Conservation (phyloP, 2,888 invertebrate species). For the Serripes groenlandicus region DNA sequence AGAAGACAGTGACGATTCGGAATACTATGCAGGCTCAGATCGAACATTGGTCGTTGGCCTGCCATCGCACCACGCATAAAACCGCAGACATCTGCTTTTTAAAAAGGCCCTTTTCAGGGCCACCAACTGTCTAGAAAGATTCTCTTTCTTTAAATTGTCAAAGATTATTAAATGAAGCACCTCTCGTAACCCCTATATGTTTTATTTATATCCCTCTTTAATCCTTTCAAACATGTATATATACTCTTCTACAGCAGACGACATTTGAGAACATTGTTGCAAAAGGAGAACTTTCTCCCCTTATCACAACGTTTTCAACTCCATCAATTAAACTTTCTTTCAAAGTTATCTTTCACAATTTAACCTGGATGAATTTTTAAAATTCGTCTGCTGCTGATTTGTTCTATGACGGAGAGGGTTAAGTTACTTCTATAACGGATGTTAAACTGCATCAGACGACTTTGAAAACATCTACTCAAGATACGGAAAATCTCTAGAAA, state of each 20-base stretch:
- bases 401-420: no score
- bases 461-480: no score
- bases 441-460: no score
- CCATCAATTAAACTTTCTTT: no score
- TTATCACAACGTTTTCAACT: no score
- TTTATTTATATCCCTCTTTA: neutral
- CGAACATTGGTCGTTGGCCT: constrained; percentile 27
- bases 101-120: constrained; percentile 65
- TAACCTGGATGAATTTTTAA: no score
- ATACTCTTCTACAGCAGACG: neutral
- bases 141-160: neutral
- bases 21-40: no score
- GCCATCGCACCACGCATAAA: no score
- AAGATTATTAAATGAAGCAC: neutral
- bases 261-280: neutral
- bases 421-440: no score
- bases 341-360: no score
- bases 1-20: constrained; percentile 32
- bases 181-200: neutral
- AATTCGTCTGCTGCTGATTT: no score
- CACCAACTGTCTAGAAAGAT: neutral
- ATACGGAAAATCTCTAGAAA: no score
- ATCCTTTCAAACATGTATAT: neutral
- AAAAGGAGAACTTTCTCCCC: neutral
- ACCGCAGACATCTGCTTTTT: neutral